Conservation (phyloP, 2,797 vertebrate species). For the Anguilla megastoma region DNA sequence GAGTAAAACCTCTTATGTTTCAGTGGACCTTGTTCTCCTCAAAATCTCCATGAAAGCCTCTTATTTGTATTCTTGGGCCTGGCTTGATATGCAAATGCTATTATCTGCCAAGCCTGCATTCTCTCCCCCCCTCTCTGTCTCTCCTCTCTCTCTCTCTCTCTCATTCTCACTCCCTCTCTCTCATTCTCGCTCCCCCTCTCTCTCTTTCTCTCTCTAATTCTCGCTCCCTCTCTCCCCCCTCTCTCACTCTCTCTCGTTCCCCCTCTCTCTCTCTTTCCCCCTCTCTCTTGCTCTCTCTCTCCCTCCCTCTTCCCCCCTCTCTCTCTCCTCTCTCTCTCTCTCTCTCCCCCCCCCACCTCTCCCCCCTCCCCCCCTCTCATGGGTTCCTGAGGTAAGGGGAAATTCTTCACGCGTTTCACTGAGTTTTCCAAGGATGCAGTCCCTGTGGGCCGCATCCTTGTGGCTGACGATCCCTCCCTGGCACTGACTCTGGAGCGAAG, state of each 20-base stretch:
- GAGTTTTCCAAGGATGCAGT: not conserved
- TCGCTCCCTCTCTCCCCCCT: too few relatives aligned
- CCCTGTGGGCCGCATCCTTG: not conserved
- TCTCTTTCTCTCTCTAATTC: too few relatives aligned
- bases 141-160: not conserved
- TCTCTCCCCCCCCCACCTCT: too few relatives aligned
- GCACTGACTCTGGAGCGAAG: not conserved
- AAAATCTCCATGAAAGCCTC: conserved; percentile 30
- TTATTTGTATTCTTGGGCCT: conserved; percentile 29
- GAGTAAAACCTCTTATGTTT: conserved; percentile 33
- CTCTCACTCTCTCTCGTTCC: too few relatives aligned
- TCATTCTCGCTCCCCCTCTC: too few relatives aligned
- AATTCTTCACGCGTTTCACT: conserved; percentile 18
- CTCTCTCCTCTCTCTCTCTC: too few relatives aligned
- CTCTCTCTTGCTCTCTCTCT: too few relatives aligned
- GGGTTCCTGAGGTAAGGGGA: conserved; percentile 12
- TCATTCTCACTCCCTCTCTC: too few relatives aligned
- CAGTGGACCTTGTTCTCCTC: conserved; percentile 16
- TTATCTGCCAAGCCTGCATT: conserved; percentile 10
- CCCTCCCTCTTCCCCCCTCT: too few relatives aligned
- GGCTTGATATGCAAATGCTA: conserved; percentile 27
- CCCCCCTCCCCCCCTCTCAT: not conserved
- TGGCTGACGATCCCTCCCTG: not conserved
- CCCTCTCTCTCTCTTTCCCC: too few relatives aligned
- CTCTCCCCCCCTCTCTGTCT: not conserved